phyloP scores from a whole-genome alignment of 2,797 vertebrate genomes.

The Coilia nasus region DNA sequence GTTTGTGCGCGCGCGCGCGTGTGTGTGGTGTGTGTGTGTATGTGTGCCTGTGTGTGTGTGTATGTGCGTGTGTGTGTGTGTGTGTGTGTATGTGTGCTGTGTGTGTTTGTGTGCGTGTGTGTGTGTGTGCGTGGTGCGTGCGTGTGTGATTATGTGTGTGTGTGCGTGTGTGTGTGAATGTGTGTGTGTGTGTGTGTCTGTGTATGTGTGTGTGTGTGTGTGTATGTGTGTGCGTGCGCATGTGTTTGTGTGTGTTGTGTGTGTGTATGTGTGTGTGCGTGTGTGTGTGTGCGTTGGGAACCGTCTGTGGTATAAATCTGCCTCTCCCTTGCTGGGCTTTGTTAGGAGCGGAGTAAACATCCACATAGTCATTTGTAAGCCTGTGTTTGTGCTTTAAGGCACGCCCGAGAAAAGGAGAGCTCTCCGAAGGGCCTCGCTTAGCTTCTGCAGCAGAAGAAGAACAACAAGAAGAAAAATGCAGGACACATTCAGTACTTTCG shows the following conservation, averaged over 20 bases:
- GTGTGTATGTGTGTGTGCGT: slow-evolving; percentile 26
- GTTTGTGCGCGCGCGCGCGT: too few relatives aligned
- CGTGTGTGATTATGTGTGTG: not conserved
- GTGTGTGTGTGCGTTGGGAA: too few relatives aligned
- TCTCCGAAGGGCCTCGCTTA: not conserved
- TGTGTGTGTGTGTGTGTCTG: not conserved
- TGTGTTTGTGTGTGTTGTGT: not conserved
- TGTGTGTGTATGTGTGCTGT: too few relatives aligned
- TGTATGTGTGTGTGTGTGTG: not conserved
- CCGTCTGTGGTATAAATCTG: not conserved
- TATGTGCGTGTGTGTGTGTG: too few relatives aligned
- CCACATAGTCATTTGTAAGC: slow-evolving; percentile 35
- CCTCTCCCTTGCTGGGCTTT: slow-evolving; percentile 37
- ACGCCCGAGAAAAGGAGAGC: not conserved
- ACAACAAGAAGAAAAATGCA: too few relatives aligned
- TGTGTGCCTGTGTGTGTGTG: too few relatives aligned
- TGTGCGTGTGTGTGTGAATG: not conserved
- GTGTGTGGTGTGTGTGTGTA: too few relatives aligned
- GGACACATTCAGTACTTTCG: not conserved
- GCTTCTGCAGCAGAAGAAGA: not conserved
- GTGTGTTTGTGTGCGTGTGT: too few relatives aligned
- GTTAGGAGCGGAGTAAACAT: slow-evolving; percentile 48
- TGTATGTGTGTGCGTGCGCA: not conserved
- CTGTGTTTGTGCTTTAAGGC: slow-evolving; percentile 16
- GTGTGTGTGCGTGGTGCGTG: too few relatives aligned